phyloP scores from a whole-genome alignment of 2,888 invertebrate genomes.

The Limnephilus auricula region DNA sequence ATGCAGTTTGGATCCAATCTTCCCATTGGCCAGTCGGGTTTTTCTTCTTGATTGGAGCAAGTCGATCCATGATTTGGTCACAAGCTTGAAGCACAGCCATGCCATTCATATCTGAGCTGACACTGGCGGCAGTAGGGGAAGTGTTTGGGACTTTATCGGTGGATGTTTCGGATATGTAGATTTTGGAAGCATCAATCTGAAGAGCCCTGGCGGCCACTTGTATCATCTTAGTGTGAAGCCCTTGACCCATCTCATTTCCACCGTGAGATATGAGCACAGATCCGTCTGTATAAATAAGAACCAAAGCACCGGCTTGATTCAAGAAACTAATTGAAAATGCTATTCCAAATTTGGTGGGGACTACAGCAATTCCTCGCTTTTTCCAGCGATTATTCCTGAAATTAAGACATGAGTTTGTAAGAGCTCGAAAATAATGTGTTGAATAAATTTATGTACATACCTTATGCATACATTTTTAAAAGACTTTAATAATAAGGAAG shows the following conservation, averaged over 20 bases:
- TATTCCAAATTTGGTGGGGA: slow-evolving; percentile 92
- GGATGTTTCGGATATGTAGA: slow-evolving; percentile 89
- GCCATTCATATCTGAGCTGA: slow-evolving; percentile 93
- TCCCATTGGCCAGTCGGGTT: slow-evolving; percentile 91
- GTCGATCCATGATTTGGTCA: slow-evolving; percentile 82
- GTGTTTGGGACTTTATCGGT: slow-evolving; percentile 96
- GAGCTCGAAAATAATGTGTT: too few relatives aligned
- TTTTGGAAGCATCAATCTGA: slow-evolving; percentile 83
- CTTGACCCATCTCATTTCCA: slow-evolving; percentile 99
- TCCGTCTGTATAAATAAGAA: slow-evolving; percentile 92
- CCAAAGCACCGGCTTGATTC: slow-evolving; percentile 92
- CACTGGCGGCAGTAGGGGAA: slow-evolving; percentile 92
- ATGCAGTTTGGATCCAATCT: slow-evolving; percentile 88
- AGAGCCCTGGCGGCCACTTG: slow-evolving; percentile 90
- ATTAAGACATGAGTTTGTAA: slow-evolving; percentile 66
- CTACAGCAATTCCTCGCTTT: slow-evolving; percentile 89
- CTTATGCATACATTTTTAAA: too few relatives aligned
- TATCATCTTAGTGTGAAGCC: slow-evolving; percentile 96
- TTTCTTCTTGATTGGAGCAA: slow-evolving; percentile 85
- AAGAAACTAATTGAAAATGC: slow-evolving; percentile 86
- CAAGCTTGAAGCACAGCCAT: slow-evolving; percentile 94
- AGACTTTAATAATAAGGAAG: too few relatives aligned
- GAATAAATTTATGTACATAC: too few relatives aligned
- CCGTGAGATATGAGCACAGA: slow-evolving; percentile 93
- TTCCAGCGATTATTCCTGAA: slow-evolving; percentile 87